These are phyloP conservation scores for Prolemur simus DNA, from an alignment of 2,113 vertebrate genomes.

Conservation along the genomic window DNA sequence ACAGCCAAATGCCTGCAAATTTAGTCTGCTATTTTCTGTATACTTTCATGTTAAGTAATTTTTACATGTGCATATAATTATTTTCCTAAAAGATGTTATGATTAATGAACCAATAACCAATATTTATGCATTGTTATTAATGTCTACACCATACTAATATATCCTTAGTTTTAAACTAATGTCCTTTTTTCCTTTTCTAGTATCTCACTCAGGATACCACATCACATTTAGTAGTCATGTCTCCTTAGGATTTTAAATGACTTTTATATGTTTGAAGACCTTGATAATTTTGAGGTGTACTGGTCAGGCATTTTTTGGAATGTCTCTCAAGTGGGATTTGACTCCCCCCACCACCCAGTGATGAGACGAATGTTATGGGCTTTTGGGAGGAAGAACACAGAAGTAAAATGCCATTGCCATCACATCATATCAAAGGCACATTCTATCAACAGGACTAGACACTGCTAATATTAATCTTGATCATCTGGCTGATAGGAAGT, in stretches of 20 bases:
- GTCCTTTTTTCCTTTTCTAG: not conserved
- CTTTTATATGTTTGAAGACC: not conserved
- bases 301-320: not conserved
- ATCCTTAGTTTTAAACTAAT: not conserved
- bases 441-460: not conserved
- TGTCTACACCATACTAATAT: not conserved
- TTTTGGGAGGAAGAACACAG: not conserved
- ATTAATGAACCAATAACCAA: not conserved
- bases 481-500: not conserved
- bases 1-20: not conserved
- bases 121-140: not conserved
- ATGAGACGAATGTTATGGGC: not conserved
- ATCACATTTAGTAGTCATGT: not conserved
- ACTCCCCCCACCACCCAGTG: not conserved
- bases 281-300: not conserved
- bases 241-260: not conserved
- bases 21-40: not conserved
- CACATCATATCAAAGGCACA: not conserved
- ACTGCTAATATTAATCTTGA: not conserved
- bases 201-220: not conserved
- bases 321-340: not conserved
- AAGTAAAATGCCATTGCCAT: not conserved
- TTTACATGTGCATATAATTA: not conserved
- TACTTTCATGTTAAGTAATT: not conserved
- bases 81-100: not conserved